A percentile compares a stretch with the other conserved stretches of the same genome.
phyloP scores from a whole-genome alignment of 2,113 vertebrate genomes.

The Hypomesus transpacificus region DNA sequence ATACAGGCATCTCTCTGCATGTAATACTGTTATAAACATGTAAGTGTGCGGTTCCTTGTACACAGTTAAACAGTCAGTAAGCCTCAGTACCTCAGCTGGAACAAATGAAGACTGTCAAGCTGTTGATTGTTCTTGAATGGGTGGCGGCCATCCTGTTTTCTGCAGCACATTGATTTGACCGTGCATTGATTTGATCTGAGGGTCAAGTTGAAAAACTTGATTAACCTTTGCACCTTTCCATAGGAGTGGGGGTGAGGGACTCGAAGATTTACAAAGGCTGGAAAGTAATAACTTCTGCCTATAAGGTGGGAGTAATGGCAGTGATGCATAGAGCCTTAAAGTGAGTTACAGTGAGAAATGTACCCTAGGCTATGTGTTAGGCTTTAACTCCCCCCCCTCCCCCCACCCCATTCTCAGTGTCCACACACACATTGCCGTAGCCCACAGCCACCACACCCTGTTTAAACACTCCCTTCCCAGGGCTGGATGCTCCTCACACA shows the following conservation, averaged over 20 bases:
- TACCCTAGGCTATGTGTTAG: conserved; percentile 18
- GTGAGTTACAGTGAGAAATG: conserved; percentile 12
- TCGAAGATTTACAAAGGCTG: not conserved
- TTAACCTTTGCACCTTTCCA: not conserved
- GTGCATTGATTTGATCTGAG: no score
- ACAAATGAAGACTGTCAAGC: conserved; percentile 20
- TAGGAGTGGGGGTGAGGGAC: not conserved
- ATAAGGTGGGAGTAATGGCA: not conserved
- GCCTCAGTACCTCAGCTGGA: not conserved
- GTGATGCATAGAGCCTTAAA: not conserved
- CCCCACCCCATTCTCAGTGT: not conserved
- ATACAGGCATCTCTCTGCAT: no score
- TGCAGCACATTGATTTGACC: not conserved
- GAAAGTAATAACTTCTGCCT: not conserved
- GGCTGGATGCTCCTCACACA: conserved; percentile 25
- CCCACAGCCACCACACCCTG: conserved; percentile 64
- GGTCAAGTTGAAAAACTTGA: no score
- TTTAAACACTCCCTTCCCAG: conserved; percentile 38
- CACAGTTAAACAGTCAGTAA: no score
- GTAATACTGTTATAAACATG: no score
- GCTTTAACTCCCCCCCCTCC: conserved; percentile 33
- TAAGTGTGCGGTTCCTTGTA: no score
- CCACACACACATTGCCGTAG: conserved; percentile 14
- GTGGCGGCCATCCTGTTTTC: conserved; percentile 24
- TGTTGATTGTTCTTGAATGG: conserved; percentile 43